These are phyloP conservation scores for Anticlea derivata DNA, from an alignment of 2,888 invertebrate genomes.

Conservation along the genomic window DNA sequence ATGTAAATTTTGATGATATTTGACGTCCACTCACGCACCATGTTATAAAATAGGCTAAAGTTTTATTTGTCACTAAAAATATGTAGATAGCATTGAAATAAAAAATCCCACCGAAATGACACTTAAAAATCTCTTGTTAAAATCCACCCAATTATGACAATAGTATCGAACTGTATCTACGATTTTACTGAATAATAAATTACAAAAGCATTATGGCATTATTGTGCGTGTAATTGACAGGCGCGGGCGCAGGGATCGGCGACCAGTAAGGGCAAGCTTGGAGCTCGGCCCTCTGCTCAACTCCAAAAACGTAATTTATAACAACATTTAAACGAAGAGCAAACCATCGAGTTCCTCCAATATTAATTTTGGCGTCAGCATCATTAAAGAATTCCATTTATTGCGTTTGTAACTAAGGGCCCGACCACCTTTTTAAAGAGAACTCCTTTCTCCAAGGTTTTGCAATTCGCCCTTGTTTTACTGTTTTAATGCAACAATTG, in stretches of 20 bases:
- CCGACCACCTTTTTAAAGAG: slow-evolving; percentile 71
- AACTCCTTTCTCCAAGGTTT: slow-evolving; percentile 80
- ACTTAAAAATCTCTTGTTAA: too few relatives aligned
- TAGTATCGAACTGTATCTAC: slow-evolving; percentile 5
- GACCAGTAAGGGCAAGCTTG: slow-evolving; percentile 43
- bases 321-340: slow-evolving; percentile 72
- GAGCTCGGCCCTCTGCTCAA: slow-evolving; percentile 32
- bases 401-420: slow-evolving; percentile 68
- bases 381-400: slow-evolving; percentile 83
- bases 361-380: slow-evolving; percentile 79
- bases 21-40: too few relatives aligned
- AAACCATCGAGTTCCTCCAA: slow-evolving; percentile 58
- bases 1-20: too few relatives aligned
- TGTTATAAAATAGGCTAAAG: too few relatives aligned
- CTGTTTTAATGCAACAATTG: slow-evolving; percentile 37
- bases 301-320: slow-evolving; percentile 78
- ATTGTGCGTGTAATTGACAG: slow-evolving; percentile 27
- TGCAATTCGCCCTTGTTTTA: slow-evolving; percentile 73
- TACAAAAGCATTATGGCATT: slow-evolving; percentile 17
- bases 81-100: too few relatives aligned
- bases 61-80: too few relatives aligned
- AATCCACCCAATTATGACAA: too few relatives aligned
- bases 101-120: too few relatives aligned
- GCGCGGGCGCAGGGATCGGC: slow-evolving; percentile 38
- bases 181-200: slow-evolving; percentile 23